Evolutionary conservation across 2,888 invertebrate genomes (phyloP).

Genomic region (Microctonus hyperodae): DNA sequence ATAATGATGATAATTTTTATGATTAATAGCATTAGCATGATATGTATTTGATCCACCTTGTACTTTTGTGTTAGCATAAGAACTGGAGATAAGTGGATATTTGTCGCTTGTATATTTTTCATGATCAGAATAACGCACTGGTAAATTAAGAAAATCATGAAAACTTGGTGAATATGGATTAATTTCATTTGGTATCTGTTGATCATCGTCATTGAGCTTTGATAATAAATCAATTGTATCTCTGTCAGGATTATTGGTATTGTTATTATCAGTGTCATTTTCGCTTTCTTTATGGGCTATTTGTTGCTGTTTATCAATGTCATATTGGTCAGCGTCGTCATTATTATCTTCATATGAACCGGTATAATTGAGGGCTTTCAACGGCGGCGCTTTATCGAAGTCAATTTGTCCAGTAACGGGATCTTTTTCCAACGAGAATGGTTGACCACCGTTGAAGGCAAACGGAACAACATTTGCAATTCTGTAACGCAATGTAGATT

Average conservation of each 20-base stretch:
- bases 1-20: conserved; percentile 44
- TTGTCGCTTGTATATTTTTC: conserved; percentile 66
- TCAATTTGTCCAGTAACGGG: conserved; percentile 73
- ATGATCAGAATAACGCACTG: conserved; percentile 73
- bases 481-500: conserved; percentile 50
- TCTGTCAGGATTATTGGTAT: conserved; percentile 19
- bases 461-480: conserved; percentile 52
- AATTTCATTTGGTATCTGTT: conserved; percentile 69
- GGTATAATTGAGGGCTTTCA: conserved; percentile 54
- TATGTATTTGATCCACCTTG: conserved; percentile 66
- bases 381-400: conserved; percentile 64
- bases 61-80: conserved; percentile 76
- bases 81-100: conserved; percentile 74
- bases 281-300: conserved; percentile 31
- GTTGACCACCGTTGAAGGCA: conserved; percentile 73
- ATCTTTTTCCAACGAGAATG: conserved; percentile 75
- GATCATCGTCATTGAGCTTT: conserved; percentile 55
- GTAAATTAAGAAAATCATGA: conserved; percentile 74
- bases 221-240: conserved; percentile 30
- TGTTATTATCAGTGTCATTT: conserved; percentile 20
- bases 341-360: conserved; percentile 43
- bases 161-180: conserved; percentile 71
- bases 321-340: conserved; percentile 43
- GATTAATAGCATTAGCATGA: conserved; percentile 54
- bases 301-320: conserved; percentile 5